phyloP scores from a whole-genome alignment of 2,797 vertebrate genomes.

The Coregonus ussuriensis region DNA sequence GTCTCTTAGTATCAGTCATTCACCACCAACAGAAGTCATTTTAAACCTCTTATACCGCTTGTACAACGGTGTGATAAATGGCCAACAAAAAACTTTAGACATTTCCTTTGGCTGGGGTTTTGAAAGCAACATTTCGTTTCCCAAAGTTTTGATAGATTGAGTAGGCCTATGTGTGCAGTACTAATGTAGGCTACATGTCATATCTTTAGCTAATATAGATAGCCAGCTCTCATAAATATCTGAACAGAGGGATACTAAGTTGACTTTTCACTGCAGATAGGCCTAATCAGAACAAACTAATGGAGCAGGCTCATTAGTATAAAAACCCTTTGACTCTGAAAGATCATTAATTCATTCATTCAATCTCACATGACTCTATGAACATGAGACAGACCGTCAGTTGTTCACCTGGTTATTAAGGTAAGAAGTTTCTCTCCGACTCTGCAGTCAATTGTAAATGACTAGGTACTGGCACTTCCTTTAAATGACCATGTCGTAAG shows the following conservation, averaged over 20 bases:
- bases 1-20: not conserved
- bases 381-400: not conserved
- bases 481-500: not conserved
- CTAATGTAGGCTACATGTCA: not conserved
- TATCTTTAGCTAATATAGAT: not conserved
- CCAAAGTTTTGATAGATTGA: not conserved
- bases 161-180: not conserved
- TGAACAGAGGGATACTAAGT: not conserved
- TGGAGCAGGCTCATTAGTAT: not conserved
- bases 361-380: slow-evolving; percentile 8
- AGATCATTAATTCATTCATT: slow-evolving; percentile 7
- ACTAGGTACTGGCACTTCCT: not conserved
- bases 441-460: not conserved
- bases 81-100: not conserved
- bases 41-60: not conserved
- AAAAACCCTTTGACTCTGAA: not conserved
- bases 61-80: not conserved
- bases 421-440: not conserved
- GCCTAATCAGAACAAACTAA: not conserved
- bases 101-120: not conserved
- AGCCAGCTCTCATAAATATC: not conserved
- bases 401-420: not conserved
- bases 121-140: not conserved
- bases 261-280: not conserved
- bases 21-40: not conserved